A percentile compares a stretch with the other conserved stretches of the same genome.
These are phyloP conservation scores for Acleris cristana DNA, from an alignment of 2,888 invertebrate genomes.

Conservation along the genomic window DNA sequence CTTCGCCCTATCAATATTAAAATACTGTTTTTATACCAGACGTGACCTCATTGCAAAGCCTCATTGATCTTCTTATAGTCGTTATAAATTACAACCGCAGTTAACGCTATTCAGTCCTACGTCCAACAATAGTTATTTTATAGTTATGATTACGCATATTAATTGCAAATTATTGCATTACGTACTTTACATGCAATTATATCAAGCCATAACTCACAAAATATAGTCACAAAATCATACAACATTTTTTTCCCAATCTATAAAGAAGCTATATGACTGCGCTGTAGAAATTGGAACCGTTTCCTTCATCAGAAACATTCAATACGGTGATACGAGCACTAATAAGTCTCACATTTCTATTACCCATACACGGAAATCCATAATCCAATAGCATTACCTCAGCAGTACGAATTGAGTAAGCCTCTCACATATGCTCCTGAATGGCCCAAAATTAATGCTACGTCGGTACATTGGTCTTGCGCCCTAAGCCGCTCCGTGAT, in stretches of 20 bases:
- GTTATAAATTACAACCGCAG: constrained; percentile 24
- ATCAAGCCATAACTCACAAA: neutral
- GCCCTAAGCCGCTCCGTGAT: constrained; percentile 64
- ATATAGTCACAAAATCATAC: neutral
- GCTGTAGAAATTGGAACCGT: constrained; percentile 5
- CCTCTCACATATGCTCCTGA: constrained; percentile 44
- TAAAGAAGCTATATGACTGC: constrained; percentile 11
- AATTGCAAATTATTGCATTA: constrained; percentile 3
- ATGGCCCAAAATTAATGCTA: constrained; percentile 60
- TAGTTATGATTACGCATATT: neutral
- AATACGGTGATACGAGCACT: constrained; percentile 8
- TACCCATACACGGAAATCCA: constrained; percentile 18
- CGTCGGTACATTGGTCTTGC: constrained; percentile 53
- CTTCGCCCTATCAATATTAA: constrained; percentile 23
- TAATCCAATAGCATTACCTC: constrained; percentile 31
- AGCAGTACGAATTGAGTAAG: constrained; percentile 24
- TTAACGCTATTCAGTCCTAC: constrained; percentile 18
- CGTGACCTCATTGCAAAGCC: constrained; percentile 34
- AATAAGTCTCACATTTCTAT: constrained; percentile 33
- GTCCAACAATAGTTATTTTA: neutral
- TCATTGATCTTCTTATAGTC: constrained; percentile 28
- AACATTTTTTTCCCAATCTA: neutral
- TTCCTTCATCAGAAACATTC: constrained; percentile 13
- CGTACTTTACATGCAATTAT: neutral
- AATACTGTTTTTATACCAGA: constrained; percentile 25